These are phyloP conservation scores for Morpho helenor DNA, from an alignment of 2,888 invertebrate species.

Conservation along the genomic window DNA sequence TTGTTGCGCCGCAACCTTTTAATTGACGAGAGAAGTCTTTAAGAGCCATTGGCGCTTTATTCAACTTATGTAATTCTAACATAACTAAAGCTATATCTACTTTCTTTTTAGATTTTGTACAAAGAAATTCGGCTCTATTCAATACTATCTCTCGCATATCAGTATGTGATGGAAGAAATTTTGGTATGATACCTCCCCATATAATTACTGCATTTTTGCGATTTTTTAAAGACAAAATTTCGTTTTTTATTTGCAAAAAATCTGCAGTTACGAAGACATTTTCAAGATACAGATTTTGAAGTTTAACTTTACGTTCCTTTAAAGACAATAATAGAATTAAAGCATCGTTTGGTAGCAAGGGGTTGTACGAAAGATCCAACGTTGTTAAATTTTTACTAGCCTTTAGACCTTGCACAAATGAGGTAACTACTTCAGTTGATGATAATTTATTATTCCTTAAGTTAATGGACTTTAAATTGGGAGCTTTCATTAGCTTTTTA, in stretches of 20 bases:
- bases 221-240: slow-evolving; percentile 28
- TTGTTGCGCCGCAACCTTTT: slow-evolving; percentile 26
- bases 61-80: slow-evolving; percentile 33
- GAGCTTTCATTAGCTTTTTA: slow-evolving; percentile 27
- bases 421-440: slow-evolving; percentile 26
- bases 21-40: slow-evolving; percentile 33
- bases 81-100: slow-evolving; percentile 41
- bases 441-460: slow-evolving; percentile 37
- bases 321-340: slow-evolving; percentile 33
- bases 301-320: slow-evolving; percentile 30
- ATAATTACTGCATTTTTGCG: slow-evolving; percentile 36
- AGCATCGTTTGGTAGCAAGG: slow-evolving; percentile 39
- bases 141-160: slow-evolving; percentile 40
- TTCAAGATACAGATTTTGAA: slow-evolving; percentile 40
- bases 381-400: slow-evolving; percentile 34
- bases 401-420: slow-evolving; percentile 30
- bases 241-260: slow-evolving; percentile 34
- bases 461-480: slow-evolving; percentile 28
- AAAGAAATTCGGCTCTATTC: slow-evolving; percentile 39
- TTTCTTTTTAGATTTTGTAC: slow-evolving; percentile 36
- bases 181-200: slow-evolving; percentile 34
- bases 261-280: slow-evolving; percentile 37
- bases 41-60: slow-evolving; percentile 28
- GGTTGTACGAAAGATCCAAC: slow-evolving; percentile 47
- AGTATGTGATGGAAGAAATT: slow-evolving; percentile 19